phyloP scores from a whole-genome alignment of 2,888 invertebrate genomes.

The Pristionchus entomophagus region DNA sequence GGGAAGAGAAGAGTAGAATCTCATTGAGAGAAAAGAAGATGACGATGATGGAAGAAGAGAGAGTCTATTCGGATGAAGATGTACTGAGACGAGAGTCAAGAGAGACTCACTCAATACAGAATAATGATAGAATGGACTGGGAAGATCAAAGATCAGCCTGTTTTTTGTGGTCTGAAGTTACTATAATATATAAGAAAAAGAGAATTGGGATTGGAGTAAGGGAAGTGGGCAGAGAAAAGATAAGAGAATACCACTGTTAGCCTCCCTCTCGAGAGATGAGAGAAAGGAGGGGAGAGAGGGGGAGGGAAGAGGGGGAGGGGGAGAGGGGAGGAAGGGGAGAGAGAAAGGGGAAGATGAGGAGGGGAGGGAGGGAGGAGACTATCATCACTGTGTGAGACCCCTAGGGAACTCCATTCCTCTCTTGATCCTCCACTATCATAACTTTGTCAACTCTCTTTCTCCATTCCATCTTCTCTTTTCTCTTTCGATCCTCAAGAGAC shows the following conservation, averaged over 20 bases:
- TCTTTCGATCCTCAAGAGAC: not conserved
- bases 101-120: not conserved
- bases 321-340: too few species aligned
- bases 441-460: too few species aligned
- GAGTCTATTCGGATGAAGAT: not conserved
- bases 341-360: not conserved
- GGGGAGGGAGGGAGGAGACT: not conserved
- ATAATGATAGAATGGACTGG: not conserved
- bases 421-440: not conserved
- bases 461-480: too few species aligned
- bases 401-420: not conserved
- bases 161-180: too few species aligned
- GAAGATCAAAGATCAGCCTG: too few species aligned
- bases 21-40: too few species aligned
- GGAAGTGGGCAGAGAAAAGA: too few species aligned
- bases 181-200: not conserved
- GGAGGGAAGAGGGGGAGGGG: too few species aligned
- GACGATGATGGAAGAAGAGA: too few species aligned
- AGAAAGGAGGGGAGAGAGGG: too few species aligned
- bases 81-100: not conserved
- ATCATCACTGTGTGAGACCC: not conserved
- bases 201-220: not conserved
- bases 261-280: too few species aligned
- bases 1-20: not conserved
- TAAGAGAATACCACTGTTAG: too few species aligned